These are phyloP conservation scores for Seriola dumerili DNA, from an alignment of 2,113 vertebrate species.

Conservation along the genomic window DNA sequence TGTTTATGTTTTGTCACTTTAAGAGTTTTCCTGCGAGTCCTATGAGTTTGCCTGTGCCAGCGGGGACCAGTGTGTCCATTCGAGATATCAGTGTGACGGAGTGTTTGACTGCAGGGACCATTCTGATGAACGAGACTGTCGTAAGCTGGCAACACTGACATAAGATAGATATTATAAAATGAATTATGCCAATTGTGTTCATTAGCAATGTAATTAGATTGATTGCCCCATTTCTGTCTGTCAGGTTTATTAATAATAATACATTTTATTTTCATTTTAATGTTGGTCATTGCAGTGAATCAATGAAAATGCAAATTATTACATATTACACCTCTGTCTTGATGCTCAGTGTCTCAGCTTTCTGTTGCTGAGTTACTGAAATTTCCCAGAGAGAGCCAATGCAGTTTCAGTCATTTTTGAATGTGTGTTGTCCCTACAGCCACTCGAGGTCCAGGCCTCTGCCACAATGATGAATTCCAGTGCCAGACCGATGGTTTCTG, in stretches of 20 bases:
- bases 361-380: not conserved
- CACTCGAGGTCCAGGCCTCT: constrained; percentile 78
- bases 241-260: not conserved
- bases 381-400: not conserved
- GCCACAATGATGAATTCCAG: constrained; percentile 82
- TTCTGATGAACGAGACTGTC: constrained; percentile 79
- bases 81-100: constrained; percentile 75
- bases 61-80: constrained; percentile 78
- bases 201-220: not conserved
- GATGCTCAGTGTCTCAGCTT: not conserved
- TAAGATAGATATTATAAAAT: not conserved
- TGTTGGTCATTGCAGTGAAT: not conserved
- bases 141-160: constrained; percentile 59
- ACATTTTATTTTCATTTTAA: not conserved
- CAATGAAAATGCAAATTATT: not conserved
- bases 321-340: not conserved
- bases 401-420: not conserved
- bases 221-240: not conserved
- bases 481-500: constrained; percentile 82
- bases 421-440: constrained; percentile 52
- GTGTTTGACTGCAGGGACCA: constrained; percentile 82
- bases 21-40: constrained; percentile 76
- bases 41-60: constrained; percentile 81
- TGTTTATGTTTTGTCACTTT: not conserved
- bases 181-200: not conserved